Conservation (phyloP, 1,140 invertebrate species). For the Ostrea edulis region DNA sequence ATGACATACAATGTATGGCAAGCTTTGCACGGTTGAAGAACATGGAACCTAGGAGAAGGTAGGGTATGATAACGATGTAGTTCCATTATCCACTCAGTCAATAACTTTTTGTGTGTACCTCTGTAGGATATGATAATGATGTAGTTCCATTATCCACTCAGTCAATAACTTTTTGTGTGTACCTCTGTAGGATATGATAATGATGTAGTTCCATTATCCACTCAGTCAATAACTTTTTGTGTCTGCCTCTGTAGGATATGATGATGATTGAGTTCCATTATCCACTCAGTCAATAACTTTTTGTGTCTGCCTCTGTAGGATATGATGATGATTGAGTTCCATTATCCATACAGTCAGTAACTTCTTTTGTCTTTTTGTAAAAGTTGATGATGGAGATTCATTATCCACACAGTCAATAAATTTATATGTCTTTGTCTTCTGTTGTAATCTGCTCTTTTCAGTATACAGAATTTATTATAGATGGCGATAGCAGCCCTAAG, state of each 20-base stretch:
- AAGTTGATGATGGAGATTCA: no score
- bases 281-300: background rate
- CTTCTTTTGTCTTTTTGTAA: no score
- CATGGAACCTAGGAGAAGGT: background rate
- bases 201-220: background rate
- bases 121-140: no score
- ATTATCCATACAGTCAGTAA: background rate
- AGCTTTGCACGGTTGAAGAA: background rate
- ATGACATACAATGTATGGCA: no score
- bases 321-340: background rate
- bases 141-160: background rate
- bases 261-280: no score
- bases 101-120: no score
- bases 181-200: no score
- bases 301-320: background rate
- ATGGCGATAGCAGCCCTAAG: background rate
- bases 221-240: no score
- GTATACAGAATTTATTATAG: background rate
- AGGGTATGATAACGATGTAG: background rate
- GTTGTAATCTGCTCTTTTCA: background rate
- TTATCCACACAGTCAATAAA: background rate
- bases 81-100: background rate
- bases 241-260: no score
- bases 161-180: background rate
- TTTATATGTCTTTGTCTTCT: background rate